Conservation (phyloP, 2,888 invertebrate species). For the Apotomis betuletana region DNA sequence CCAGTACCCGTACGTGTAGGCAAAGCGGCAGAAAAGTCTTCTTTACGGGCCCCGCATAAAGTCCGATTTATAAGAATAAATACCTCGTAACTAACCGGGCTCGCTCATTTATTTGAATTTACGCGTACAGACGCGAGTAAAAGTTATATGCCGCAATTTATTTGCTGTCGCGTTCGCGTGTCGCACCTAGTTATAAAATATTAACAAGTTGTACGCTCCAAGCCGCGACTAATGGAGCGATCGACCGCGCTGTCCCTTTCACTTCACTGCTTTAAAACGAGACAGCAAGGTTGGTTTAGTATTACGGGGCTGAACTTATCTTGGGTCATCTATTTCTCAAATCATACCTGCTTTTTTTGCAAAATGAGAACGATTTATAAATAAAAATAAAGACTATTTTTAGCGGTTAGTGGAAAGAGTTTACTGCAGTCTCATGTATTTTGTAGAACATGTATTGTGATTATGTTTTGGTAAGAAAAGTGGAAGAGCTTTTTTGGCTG, state of each 20-base stretch:
- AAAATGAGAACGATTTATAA: background rate
- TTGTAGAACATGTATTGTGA: no score
- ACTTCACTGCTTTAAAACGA: background rate
- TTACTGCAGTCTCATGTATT: no score
- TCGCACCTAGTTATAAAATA: conserved; percentile 40
- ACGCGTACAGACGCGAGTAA: conserved; percentile 42
- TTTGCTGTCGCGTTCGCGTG: conserved; percentile 38
- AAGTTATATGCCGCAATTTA: conserved; percentile 55
- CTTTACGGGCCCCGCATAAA: conserved; percentile 63
- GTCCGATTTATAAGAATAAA: conserved; percentile 69
- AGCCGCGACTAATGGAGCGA: background rate
- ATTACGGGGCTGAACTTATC: background rate
- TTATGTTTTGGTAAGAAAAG: no score
- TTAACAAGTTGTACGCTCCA: conserved; percentile 30
- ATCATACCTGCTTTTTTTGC: background rate
- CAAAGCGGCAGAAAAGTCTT: conserved; percentile 54
- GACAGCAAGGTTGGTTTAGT: background rate
- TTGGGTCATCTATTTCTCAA: conserved; percentile 3
- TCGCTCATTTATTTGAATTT: conserved; percentile 48
- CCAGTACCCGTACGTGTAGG: conserved; percentile 33
- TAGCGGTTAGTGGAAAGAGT: no score
- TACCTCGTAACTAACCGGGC: conserved; percentile 57
- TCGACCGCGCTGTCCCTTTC: background rate
- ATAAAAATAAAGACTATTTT: background rate
- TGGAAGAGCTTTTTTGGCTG: no score